Base-by-base conservation (phyloP, 2,113 vertebrate species). In the Bostrychus sinensis region DNA sequence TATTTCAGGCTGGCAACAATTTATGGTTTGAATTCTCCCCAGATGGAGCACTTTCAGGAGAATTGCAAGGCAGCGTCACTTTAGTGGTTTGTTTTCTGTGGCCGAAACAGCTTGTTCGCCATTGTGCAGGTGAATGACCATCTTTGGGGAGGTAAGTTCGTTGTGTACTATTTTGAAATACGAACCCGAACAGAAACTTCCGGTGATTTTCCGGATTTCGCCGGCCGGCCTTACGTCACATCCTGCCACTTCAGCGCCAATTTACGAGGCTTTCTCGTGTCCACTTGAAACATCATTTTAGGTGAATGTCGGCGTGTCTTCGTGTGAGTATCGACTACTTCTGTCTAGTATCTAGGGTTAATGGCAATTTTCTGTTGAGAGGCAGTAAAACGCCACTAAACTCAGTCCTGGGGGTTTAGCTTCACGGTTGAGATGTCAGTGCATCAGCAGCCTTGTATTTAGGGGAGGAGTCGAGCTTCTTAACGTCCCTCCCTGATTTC, bases 401-500 rank as follows among this genome's bases (percentile, higher is more conserved):
- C n/a, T n/a, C n/a, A n/a, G n/a, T n/a, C n/a, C n/a, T n/a, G n/a
- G n/a, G n/a, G 7, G n/a, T n/a, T 51, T 2, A 2, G 0, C 17
- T 4, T 42, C 3, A 36, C 6, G n/a, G n/a, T 56, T 16, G 39
- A 37, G 1, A 43, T 5, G 12, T 62, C 51, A 14, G 62, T 2
- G 22, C 69, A 77, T 85, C 77, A 80, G 48, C 69, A 42, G 25
- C 57, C n/a, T 28, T 3, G 1, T 30, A 32, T 30, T 20, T 2
- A 9, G 63, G 72, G 82, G 82, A 83, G 82, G 84, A 83, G 82
- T 53, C 46, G 45, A 3, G 22, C 25, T 34, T 34, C 32, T 5
- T 30, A n/a, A 5, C 43, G 55, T 22, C 30, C 65, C 64, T 38
- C 62, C 58, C 61, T 48, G 22, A 26, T 64, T 55, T 54, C 19